Conservation (phyloP, 1,140 invertebrate genomes). For the Heliconius hewitsoni region DNA sequence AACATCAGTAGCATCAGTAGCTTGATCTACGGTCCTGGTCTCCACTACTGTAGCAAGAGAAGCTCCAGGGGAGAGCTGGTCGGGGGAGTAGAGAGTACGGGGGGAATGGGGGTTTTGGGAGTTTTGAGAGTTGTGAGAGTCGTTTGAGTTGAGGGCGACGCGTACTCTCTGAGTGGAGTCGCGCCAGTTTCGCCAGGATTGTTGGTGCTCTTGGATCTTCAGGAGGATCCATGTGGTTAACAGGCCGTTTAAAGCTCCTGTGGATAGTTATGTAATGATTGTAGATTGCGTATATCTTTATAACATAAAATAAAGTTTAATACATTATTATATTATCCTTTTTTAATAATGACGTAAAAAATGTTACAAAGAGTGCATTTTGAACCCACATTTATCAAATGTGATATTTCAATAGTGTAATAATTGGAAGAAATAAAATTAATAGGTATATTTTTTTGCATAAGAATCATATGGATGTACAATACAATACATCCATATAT, state of each 20-base stretch:
- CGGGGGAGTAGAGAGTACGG: conserved; percentile 23
- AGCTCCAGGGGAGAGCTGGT: conserved; percentile 29
- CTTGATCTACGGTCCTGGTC: conserved; percentile 46
- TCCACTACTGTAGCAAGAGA: conserved; percentile 44
- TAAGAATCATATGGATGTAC: no score
- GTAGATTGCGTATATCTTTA: not conserved
- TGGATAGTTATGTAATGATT: not conserved
- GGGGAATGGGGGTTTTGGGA: not conserved
- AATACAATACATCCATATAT: no score
- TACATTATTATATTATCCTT: no score
- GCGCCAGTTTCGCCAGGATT: conserved; percentile 73
- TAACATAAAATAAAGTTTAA: no score
- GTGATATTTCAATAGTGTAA: no score
- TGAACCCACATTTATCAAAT: no score
- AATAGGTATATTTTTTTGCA: no score
- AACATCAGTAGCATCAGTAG: conserved; percentile 64
- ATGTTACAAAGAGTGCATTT: no score
- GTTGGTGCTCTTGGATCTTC: conserved; percentile 75
- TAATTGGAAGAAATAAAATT: no score
- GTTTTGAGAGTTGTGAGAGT: not conserved
- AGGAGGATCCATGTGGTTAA: conserved; percentile 76
- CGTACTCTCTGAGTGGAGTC: conserved; percentile 70
- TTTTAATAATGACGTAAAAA: no score
- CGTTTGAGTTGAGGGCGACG: conserved; percentile 49
- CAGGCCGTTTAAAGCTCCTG: conserved; percentile 71